Evolutionary conservation across 2,888 invertebrate species (phyloP).

Genomic region (Parnassius mnemosyne): DNA sequence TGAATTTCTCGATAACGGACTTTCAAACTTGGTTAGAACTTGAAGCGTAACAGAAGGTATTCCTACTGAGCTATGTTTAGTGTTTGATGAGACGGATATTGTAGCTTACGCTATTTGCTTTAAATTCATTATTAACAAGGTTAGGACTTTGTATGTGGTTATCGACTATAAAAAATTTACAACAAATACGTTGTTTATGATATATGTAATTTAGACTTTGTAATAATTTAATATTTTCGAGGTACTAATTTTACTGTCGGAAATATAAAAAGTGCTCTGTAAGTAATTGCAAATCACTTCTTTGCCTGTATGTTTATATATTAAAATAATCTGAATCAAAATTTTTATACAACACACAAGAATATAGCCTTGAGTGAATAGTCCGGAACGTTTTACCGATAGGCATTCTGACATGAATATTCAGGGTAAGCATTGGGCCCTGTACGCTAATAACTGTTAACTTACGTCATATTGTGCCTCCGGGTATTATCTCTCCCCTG

Average conservation of each 20-base stretch:
- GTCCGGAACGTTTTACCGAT: conserved; percentile 41
- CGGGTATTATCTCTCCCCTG: conserved; percentile 45
- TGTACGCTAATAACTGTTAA: conserved; percentile 70
- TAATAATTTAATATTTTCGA: too few relatives aligned
- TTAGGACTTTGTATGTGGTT: conserved; percentile 30
- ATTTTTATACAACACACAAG: too few relatives aligned
- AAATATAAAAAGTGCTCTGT: too few relatives aligned
- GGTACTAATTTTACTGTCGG: too few relatives aligned
- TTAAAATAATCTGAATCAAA: too few relatives aligned
- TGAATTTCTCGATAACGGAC: conserved; percentile 23
- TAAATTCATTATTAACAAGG: neutral
- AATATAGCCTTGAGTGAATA: too few relatives aligned
- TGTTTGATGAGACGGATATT: conserved; percentile 7
- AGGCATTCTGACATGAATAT: conserved; percentile 65
- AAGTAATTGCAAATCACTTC: too few relatives aligned
- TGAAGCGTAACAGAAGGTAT: conserved; percentile 16
- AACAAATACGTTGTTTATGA: too few relatives aligned
- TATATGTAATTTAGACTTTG: too few relatives aligned
- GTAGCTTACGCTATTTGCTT: neutral
- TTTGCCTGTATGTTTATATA: conserved; percentile 17
- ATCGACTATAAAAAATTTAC: too few relatives aligned
- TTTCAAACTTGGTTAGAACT: conserved; percentile 20
- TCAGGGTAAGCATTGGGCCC: conserved; percentile 56
- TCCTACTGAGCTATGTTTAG: conserved; percentile 16
- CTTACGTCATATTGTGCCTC: conserved; percentile 56